Conservation (phyloP, 2,888 invertebrate genomes). For the Netelia fuscicornis region DNA sequence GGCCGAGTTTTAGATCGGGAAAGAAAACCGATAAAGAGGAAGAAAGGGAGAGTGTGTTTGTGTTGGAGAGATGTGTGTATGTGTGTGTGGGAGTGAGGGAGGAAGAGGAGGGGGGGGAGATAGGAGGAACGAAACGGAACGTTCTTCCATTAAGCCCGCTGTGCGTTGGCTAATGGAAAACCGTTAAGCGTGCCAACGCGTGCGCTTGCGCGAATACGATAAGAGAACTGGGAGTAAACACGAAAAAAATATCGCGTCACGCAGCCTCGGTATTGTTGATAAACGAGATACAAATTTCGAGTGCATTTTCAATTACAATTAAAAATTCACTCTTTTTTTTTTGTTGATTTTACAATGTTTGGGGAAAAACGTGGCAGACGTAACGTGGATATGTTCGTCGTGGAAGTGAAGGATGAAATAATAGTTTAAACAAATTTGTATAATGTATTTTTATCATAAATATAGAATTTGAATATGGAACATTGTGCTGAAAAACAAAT, state of each 20-base stretch:
- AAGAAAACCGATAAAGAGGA: conserved; percentile 25
- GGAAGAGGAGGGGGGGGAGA: not conserved
- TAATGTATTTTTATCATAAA: too few relatives aligned
- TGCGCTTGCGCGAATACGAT: not conserved
- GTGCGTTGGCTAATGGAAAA: conserved; percentile 62
- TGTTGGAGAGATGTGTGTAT: too few relatives aligned
- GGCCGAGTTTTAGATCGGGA: conserved; percentile 21
- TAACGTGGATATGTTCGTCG: too few relatives aligned
- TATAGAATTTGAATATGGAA: too few relatives aligned
- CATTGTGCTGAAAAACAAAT: too few relatives aligned
- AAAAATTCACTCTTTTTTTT: not conserved
- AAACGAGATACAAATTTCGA: not conserved
- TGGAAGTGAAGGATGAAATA: too few relatives aligned
- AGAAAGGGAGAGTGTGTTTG: not conserved
- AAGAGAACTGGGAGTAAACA: conserved; percentile 18
- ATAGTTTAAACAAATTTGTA: too few relatives aligned
- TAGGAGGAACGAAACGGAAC: not conserved
- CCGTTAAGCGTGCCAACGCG: conserved; percentile 54
- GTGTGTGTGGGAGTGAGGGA: not conserved
- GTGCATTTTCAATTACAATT: not conserved
- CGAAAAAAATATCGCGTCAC: conserved; percentile 1
- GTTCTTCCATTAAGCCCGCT: conserved; percentile 57
- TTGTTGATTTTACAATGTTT: too few relatives aligned
- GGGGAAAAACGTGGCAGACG: too few relatives aligned
- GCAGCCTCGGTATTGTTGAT: conserved; percentile 36